Base-by-base conservation (phyloP, 2,888 invertebrate genomes). In the Drosophila pseudotakahashii region DNA sequence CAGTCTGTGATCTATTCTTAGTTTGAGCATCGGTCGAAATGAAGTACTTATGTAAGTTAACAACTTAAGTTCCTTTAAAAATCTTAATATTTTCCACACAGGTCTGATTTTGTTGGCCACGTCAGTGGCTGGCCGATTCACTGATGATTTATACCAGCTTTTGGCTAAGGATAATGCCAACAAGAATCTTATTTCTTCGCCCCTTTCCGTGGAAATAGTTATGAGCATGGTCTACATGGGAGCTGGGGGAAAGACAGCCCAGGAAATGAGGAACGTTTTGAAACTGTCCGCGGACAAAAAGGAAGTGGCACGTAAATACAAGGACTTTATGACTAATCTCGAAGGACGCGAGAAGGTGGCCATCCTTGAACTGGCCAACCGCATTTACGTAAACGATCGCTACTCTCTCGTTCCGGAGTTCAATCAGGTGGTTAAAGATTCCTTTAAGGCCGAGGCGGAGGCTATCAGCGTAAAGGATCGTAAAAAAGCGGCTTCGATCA, bases 51-150 rank as follows among this genome's bases (percentile, higher is more conserved):
- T 14, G 39, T 39, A 39, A 14, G 39, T 39, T 7, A 3, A 14
- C 2, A 14, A 14, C 0, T 7, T 7, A 14, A 2, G 1, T 39
- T 7, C 14, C 1, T 1, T 39, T 1, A 3, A 9, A 9, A 39
- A 2, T n/a, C 16, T 11, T 0, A 16, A 3, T 1, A 41, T 5
- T 16, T 41, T 5, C 9, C 9, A 2, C 41, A 10, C 11, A 54
- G 53, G 13, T 39, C 7, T 58, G 0, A 1, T 58, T 9, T 39
- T 41, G 5, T 23, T 50, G 51, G 58, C 52, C 52, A 26, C 44
- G 11, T 44, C 54, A n/a, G 54, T 54, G 45, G 13, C 37, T 30
- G 54, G n/a, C 2, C 54, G 10, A 10, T 61, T 61, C 32, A 26
- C 32, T 6, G 41, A 54, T 9, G 55, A 59, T 14, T 19, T 42